Conservation (phyloP, 2,888 invertebrate species). For the Eurytoma adleriae region DNA sequence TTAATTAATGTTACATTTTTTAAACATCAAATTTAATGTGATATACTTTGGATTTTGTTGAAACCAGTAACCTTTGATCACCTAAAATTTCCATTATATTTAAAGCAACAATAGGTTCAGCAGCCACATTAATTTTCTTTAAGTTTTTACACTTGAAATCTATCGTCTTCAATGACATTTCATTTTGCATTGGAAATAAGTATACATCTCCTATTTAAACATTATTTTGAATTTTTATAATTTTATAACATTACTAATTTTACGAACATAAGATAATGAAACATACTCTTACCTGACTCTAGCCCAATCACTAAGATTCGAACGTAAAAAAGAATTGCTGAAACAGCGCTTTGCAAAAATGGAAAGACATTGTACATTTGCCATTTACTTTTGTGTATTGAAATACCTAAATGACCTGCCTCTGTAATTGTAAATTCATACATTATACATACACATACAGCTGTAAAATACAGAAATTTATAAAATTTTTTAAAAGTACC, state of each 20-base stretch:
- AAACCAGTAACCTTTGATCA: conserved; percentile 62
- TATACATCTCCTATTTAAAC: conserved; percentile 64
- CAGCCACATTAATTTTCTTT: conserved; percentile 59
- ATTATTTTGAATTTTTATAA: conserved; percentile 23
- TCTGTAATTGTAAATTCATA: conserved; percentile 58
- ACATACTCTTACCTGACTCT: conserved; percentile 63
- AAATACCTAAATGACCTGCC: conserved; percentile 66
- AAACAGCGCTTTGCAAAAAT: conserved; percentile 61
- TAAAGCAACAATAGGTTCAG: conserved; percentile 63
- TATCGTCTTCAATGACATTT: conserved; percentile 57
- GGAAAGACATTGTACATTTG: conserved; percentile 62
- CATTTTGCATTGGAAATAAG: conserved; percentile 61
- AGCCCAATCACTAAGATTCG: conserved; percentile 65
- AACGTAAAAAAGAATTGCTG: conserved; percentile 63
- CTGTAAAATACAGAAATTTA: not conserved
- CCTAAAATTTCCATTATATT: conserved; percentile 62
- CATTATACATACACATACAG: conserved; percentile 1
- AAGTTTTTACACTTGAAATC: conserved; percentile 59
- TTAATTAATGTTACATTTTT: not conserved
- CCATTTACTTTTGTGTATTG: conserved; percentile 62
- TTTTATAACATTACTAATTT: not conserved
- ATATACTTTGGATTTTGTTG: conserved; percentile 60
- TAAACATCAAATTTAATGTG: conserved; percentile 55
- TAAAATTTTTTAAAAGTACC: conserved; percentile 57
- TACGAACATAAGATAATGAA: not conserved